Base-by-base conservation (phyloP, 2,113 vertebrate species). In the Acinonyx jubatus region DNA sequence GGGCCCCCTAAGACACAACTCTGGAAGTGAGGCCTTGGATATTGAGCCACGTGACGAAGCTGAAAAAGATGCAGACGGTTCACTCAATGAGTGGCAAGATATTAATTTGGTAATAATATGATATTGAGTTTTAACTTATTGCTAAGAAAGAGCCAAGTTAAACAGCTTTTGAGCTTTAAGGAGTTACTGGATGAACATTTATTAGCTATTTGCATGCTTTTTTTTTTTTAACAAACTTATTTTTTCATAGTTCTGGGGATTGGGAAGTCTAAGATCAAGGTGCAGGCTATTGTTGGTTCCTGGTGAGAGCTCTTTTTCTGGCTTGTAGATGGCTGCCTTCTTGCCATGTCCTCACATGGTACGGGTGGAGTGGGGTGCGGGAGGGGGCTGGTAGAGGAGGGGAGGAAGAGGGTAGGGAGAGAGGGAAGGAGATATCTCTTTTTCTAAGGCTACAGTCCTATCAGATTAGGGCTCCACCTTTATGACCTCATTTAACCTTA, bases 61-160 rank as follows among this genome's bases (percentile, higher is more conserved):
- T 36, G 91, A 94, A 71, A 92, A 93, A 74, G 96, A 96, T 61
- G 68, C 65, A 52, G 79, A 98, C 41, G 97, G 86, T 36, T 97
- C 95, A 0, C 12, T 45, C 4, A 98, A 98, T 33, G 99, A 99
- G 82, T 99, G 99, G 99, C 98, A 99, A 96, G 98, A 99, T 82
- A 97, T 99, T 87, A 98, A 99, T 96, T 83, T 99, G 99, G 99
- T 99, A 99, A 98, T 86, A 21, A 78, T 12, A 55, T 52, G 31
- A 73, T 29, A 9, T 2, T 0, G 3, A 33, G 63, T 84, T 89
- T 57, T 85, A 8, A 76, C 88, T 83, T 68, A 15, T 3, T 82
- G 63, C 65, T 52, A 57, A 93, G 36, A 65, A 33, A 71, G 74
- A 78, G 31, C 48, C 38, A 66, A 8, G 41, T 33, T 71, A 19